Evolutionary conservation across 2,888 invertebrate genomes (phyloP), one percentile per base, ranked within the genome.

Genomic region (Criorhina ranunculi): DNA sequence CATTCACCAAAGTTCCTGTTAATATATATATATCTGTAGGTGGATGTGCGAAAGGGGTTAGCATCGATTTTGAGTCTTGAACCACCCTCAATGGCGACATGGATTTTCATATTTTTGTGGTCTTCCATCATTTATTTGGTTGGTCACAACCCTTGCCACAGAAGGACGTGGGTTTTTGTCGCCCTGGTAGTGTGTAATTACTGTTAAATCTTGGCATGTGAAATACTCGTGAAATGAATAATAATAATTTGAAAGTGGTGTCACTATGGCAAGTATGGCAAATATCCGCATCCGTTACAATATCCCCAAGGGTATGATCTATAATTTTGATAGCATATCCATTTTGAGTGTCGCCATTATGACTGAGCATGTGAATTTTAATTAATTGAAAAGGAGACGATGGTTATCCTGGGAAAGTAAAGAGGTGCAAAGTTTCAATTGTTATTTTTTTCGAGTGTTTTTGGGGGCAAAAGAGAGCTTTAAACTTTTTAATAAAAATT

Each of bases 271-370:
- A 11, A 5, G 15, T 33, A 31, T 40, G 40, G 67, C 70, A 49
- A 59, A 53, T 70, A 69, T 55, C n/a, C 66, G 67, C 79, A 73
- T 85, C 69, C 64, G 62, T 80, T 69, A 35, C 80, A 31, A 44
- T 24, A 69, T 53, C 75, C 85, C 70, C 85, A 75, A 79, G 85
- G 85, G 85, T 75, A 80, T 85, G 80, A 85, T 85, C 80, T 75
- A 75, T 85, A 85, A 85, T 80, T 80, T 80, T 69, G 69, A 75
- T 75, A 67, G 70, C 53, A 40, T 70, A 70, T 80, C 70, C 53
- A 44, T 44, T 57, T 64, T 70, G 12, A 19, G 42, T 57, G 29
- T 44, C 46, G 42, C 9, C 11, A 12, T 62, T 78, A 49, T 64
- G 57, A 44, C 37, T 19, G 62, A 66, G 75, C 75, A 80, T 70